Conservation (phyloP, 2,888 invertebrate genomes). For the Agrilus mali region DNA sequence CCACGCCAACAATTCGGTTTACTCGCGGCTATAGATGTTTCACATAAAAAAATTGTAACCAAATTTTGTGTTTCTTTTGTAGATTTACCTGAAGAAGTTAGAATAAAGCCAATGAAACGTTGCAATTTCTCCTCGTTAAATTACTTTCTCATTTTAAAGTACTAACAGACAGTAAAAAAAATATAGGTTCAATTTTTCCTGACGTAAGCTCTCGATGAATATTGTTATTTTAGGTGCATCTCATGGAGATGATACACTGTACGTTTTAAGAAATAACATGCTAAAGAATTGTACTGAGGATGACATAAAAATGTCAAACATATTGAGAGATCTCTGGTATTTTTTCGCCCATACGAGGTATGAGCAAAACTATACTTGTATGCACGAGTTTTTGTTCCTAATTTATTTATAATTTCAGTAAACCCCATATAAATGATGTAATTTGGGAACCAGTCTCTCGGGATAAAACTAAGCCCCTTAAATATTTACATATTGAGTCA, state of each 20-base stretch:
- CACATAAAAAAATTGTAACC: too few relatives aligned
- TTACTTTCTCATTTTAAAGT: too few relatives aligned
- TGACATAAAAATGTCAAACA: slow-evolving; percentile 41
- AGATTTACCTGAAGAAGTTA: too few relatives aligned
- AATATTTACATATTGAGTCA: slow-evolving; percentile 41
- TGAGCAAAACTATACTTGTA: not conserved
- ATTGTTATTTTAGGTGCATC: slow-evolving; percentile 38
- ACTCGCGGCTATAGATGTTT: too few relatives aligned
- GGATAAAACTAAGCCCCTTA: slow-evolving; percentile 30
- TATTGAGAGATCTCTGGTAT: slow-evolving; percentile 41
- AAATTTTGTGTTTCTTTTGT: too few relatives aligned
- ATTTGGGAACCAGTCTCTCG: slow-evolving; percentile 40
- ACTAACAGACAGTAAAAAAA: too few relatives aligned
- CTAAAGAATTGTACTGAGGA: slow-evolving; percentile 29
- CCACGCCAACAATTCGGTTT: too few relatives aligned
- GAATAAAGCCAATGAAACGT: too few relatives aligned
- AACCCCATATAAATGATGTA: slow-evolving; percentile 19
- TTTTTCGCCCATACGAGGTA: slow-evolving; percentile 50
- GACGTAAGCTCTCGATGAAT: not conserved
- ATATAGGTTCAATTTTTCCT: not conserved
- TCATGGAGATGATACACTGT: slow-evolving; percentile 48
- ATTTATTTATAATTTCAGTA: slow-evolving; percentile 11
- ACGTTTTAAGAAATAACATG: slow-evolving; percentile 34
- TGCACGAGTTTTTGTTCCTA: too few relatives aligned
- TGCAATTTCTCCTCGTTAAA: too few relatives aligned